A percentile compares a stretch with the other conserved stretches of the same genome.
Evolutionary conservation across 2,113 vertebrate genomes (phyloP).

Genomic region (Macquaria ambigua): DNA sequence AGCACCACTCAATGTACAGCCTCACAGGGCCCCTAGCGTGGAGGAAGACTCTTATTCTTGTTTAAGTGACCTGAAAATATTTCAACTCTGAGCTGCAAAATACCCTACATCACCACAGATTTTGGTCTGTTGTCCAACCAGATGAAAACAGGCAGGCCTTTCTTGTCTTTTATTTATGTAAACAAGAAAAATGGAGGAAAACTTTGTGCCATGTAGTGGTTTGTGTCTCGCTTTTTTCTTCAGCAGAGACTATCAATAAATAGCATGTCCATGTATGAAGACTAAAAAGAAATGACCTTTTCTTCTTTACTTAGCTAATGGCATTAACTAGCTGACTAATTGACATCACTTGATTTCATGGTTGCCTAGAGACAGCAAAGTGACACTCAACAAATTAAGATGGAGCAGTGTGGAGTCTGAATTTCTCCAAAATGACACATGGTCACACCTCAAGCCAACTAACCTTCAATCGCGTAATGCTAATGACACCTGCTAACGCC

Average conservation of each 20-base stretch:
- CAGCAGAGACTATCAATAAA: neutral
- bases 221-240: neutral
- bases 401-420: neutral
- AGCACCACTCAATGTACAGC: neutral
- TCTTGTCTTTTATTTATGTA: neutral
- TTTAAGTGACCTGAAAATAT: too few species aligned
- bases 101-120: too few species aligned
- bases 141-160: neutral
- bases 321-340: neutral
- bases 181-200: neutral
- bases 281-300: neutral
- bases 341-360: slow-evolving; percentile 1
- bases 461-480: neutral
- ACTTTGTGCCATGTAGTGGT: neutral
- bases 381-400: neutral
- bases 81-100: too few species aligned
- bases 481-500: slow-evolving; percentile 9
- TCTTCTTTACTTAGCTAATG: neutral
- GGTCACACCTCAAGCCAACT: slow-evolving; percentile 1
- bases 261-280: neutral
- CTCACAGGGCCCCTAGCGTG: neutral
- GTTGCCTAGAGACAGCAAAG: slow-evolving; percentile 4
- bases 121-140: neutral
- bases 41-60: too few species aligned
- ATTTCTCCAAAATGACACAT: neutral